Base-by-base conservation (phyloP, 2,888 invertebrate genomes). In the Acheta domesticus region DNA sequence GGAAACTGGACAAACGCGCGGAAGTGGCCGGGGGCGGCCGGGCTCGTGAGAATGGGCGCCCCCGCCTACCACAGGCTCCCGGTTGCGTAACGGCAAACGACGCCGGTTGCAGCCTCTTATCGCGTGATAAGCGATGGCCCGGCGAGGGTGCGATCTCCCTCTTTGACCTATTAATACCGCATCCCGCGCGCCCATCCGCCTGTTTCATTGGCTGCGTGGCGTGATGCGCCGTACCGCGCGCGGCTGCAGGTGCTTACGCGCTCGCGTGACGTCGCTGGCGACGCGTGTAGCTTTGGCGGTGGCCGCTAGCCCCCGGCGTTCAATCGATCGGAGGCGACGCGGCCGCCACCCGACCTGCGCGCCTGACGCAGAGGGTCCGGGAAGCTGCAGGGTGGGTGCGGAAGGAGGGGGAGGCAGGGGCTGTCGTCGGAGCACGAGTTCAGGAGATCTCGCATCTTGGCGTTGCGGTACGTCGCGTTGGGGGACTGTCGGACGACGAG, bases 1-100 rank as follows among this genome's bases (percentile, higher is more conserved):
- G 77, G 77, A 77, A 50, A 62, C 19, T 2, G 14, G 19, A 77
- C 77, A 77, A 77, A 77, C 23, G 62, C 62, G 62, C 77, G 77
- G 77, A 77, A 77, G 48, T 77, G 77, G 62, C 36, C 36, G 77
- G 16, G 62, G 36, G 50, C 23, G 20, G n/a, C 2, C 20, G 19
- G 49, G 20, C 16, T 8, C 14, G 49, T 36, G 23, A 76, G n/a
- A 19, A 11, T 76, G 23, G 19, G 23, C 36, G 19, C 36, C 23
- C 20, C 21, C 11, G 49, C 16, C 8, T 23, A 19, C 21, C 20
- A 50, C 14, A n/a, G 49, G 49, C 19, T 49, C n/a, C 49, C 12
- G 73, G 75, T 20, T 75, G 75, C 20, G 21, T 14, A 21, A 76
- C 48, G 77, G 62, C 8, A 48, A 16, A 14, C 20, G 50, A 77